These are phyloP conservation scores for Imbricaverruca yamaguchii DNA, from an alignment of 2,888 invertebrate genomes.

Conservation along the genomic window DNA sequence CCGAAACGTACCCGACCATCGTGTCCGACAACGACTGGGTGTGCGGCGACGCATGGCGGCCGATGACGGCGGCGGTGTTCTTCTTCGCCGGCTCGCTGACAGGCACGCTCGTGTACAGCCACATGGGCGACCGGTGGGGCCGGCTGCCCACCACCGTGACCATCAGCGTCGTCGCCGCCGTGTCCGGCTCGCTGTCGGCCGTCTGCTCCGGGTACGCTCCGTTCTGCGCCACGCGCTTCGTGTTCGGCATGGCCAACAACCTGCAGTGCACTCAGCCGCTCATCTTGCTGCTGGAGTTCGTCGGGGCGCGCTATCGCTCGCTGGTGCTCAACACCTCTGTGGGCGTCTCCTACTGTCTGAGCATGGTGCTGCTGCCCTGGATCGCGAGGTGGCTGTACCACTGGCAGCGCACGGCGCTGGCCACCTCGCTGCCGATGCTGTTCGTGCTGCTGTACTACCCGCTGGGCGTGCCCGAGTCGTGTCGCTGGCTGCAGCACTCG, in stretches of 20 bases:
- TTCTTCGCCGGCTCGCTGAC: conserved; percentile 83
- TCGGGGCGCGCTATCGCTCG: conserved; percentile 35
- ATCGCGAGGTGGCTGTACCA: conserved; percentile 71
- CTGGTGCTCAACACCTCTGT: conserved; percentile 43
- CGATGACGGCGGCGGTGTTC: conserved; percentile 70
- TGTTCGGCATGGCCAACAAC: conserved; percentile 80
- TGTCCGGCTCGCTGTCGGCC: conserved; percentile 62
- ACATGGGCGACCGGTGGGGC: conserved; percentile 76
- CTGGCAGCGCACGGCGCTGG: conserved; percentile 67
- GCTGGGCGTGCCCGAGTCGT: conserved; percentile 41
- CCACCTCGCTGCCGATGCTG: conserved; percentile 67
- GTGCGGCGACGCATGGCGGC: conserved; percentile 67
- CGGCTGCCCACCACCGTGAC: conserved; percentile 72
- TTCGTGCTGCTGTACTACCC: conserved; percentile 18
- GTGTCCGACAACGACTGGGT: conserved; percentile 82
- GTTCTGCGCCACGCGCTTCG: conserved; percentile 70
- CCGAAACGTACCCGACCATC: conserved; percentile 72
- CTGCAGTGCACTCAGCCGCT: conserved; percentile 72
- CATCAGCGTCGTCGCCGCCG: conserved; percentile 65
- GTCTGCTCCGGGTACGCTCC: conserved; percentile 62
- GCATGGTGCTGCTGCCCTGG: conserved; percentile 73
- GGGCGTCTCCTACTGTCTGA: conserved; percentile 83
- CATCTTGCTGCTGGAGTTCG: conserved; percentile 59
- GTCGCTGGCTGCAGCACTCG: conserved; percentile 78
- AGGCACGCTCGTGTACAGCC: conserved; percentile 76